Base-by-base conservation (phyloP, 2,888 invertebrate genomes). In the Chloromyia formosa region DNA sequence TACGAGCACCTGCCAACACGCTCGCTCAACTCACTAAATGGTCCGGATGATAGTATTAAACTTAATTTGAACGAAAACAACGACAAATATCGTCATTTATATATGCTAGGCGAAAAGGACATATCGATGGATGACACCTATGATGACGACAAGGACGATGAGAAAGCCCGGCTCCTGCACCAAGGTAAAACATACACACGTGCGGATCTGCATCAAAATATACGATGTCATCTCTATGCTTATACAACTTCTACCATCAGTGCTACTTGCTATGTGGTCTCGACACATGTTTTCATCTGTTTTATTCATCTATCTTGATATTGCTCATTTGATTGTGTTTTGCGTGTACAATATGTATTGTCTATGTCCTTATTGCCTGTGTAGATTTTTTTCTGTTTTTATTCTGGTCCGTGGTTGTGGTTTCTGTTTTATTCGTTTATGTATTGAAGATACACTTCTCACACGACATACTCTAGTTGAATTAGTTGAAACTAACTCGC, bases 21-120 rank as follows among this genome's bases (percentile, higher is more conserved):
- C 78, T 85, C 85, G 75, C 81, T 85, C 35, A 85, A 85, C 80
- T 85, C 85, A 79, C 81, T 88, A 78, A 88, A 88, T 82, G 88
- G 88, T 81, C 88, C 87, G 23, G 88, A 88, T 80, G 88, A 88
- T 80, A 78, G 77, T 76, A 78, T 79, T 66, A 84, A 87, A 77
- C 82, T 87, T 16, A 88, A 88, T 83, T 89, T 89, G 20, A 90
- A 90, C 83, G 91, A 91, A 83, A 91, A 91, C 81, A 90, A 90
- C 80, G 90, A 91, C 82, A 90, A 90, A 82, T 90, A 89, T 82
- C 87, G 87, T 73, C 89, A 89, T 82, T 88, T 90, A 79, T 90
- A 89, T 79, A 88, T 89, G 84, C 88, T 89, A 83, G 89, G 90
- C 80, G 85, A 85, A 80, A 84, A 85, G 82, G 85, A 85, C 81